Conservation (phyloP, 1,140 invertebrate species). For the Bombus pyrosoma region DNA sequence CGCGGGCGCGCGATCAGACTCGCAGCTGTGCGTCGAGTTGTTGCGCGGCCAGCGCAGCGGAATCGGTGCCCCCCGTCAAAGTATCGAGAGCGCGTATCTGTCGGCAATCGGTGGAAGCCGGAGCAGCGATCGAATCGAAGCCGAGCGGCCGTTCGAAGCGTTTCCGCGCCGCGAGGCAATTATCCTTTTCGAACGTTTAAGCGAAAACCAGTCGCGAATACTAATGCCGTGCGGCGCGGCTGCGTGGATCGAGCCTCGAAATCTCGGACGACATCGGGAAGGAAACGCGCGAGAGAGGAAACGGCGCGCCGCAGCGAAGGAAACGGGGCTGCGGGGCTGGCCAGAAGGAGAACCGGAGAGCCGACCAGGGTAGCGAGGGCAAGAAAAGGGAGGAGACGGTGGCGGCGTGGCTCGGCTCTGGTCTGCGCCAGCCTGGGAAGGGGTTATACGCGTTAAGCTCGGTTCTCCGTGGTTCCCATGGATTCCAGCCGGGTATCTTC, state of each 20-base stretch:
- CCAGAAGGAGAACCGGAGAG: background rate
- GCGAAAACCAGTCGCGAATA: conserved; percentile 41
- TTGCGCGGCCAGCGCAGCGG: conserved; percentile 24
- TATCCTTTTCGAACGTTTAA: conserved; percentile 50
- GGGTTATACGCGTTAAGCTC: conserved; percentile 78
- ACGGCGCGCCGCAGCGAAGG: background rate
- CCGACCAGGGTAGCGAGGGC: background rate
- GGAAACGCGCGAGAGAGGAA: conserved; percentile 12
- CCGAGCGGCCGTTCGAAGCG: background rate
- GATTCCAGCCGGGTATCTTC: conserved; percentile 82
- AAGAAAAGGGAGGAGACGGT: conserved; percentile 8
- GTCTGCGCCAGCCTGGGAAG: conserved; percentile 60
- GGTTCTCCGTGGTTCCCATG: conserved; percentile 81
- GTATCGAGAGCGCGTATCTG: conserved; percentile 58
- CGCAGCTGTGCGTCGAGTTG: background rate
- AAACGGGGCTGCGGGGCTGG: background rate
- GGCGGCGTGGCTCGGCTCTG: conserved; percentile 16
- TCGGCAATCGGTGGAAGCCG: conserved; percentile 24
- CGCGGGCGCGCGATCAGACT: background rate
- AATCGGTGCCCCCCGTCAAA: conserved; percentile 30
- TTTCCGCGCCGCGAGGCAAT: conserved; percentile 49
- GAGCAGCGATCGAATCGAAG: conserved; percentile 24
- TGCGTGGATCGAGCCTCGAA: conserved; percentile 5
- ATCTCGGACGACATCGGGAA: conserved; percentile 18
- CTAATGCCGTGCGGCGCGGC: conserved; percentile 62